phyloP scores from a whole-genome alignment of 2,797 vertebrate genomes.

The Halcyon badia region DNA sequence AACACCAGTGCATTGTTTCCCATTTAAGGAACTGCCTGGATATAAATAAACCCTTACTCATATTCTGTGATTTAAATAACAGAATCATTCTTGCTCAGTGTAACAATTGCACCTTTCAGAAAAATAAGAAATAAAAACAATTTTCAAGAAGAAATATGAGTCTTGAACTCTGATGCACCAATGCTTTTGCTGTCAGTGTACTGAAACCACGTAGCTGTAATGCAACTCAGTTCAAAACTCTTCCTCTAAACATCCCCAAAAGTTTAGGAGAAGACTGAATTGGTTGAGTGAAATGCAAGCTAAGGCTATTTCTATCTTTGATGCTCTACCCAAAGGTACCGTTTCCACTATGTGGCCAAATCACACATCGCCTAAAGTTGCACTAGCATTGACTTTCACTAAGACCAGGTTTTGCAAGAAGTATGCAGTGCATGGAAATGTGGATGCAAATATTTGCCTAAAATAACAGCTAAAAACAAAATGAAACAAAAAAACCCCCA shows the following conservation, averaged over 20 bases:
- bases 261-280: neutral
- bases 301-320: neutral
- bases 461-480: neutral
- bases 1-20: conserved; percentile 70
- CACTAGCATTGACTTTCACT: neutral
- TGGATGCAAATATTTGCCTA: neutral
- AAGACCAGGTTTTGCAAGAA: neutral
- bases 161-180: neutral
- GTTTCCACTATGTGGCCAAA: neutral
- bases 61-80: conserved; percentile 30
- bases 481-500: neutral
- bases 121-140: conserved; percentile 34
- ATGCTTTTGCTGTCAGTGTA: neutral
- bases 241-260: neutral
- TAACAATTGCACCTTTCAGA: conserved; percentile 36
- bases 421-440: accelerated
- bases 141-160: conserved; percentile 9
- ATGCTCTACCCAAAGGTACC: neutral
- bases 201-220: neutral
- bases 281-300: neutral
- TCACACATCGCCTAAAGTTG: neutral
- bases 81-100: neutral
- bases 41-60: conserved; percentile 62
- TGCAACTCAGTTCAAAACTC: neutral
- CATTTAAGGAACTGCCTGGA: conserved; percentile 65